Percentiles rank a stretch among this genome's conserved stretches.
Conservation (phyloP, 1,140 invertebrate genomes). For the Dryas iulia region DNA sequence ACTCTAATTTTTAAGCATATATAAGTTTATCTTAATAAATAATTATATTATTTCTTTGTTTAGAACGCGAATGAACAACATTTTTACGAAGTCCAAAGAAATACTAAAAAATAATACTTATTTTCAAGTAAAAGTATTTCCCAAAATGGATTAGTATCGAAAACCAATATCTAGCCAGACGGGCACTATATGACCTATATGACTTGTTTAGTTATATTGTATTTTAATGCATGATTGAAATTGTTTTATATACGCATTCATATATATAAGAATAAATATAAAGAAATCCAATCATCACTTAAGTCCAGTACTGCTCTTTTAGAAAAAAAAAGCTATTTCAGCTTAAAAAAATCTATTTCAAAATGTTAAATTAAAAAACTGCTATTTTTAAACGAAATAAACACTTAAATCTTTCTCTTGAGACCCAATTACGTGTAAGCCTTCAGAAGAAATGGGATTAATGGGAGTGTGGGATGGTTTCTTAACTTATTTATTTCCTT, state of each 20-base stretch:
- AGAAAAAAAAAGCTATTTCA: background rate
- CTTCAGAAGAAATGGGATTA: background rate
- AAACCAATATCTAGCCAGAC: no score
- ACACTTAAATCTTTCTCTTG: background rate
- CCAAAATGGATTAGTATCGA: no score
- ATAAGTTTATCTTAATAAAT: no score
- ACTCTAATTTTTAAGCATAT: no score
- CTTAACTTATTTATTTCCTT: constrained; percentile 43
- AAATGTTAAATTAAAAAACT: background rate
- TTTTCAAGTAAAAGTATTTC: no score
- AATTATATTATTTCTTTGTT: no score
- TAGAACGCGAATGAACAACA: no score
- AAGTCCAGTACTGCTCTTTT: background rate
- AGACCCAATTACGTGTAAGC: background rate
- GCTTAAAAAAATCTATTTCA: background rate
- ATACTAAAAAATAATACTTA: no score
- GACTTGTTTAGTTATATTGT: background rate
- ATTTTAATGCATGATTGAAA: background rate
- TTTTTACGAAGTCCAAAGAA: no score
- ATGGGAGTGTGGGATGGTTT: background rate
- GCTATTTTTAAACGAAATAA: background rate
- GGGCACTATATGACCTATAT: background rate
- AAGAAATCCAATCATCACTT: no score
- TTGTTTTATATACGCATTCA: background rate
- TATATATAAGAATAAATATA: no score